A percentile compares a stretch with the other conserved stretches of the same genome.
Evolutionary conservation across 2,888 invertebrate species (phyloP).

Genomic region (Anthrax anthrax): DNA sequence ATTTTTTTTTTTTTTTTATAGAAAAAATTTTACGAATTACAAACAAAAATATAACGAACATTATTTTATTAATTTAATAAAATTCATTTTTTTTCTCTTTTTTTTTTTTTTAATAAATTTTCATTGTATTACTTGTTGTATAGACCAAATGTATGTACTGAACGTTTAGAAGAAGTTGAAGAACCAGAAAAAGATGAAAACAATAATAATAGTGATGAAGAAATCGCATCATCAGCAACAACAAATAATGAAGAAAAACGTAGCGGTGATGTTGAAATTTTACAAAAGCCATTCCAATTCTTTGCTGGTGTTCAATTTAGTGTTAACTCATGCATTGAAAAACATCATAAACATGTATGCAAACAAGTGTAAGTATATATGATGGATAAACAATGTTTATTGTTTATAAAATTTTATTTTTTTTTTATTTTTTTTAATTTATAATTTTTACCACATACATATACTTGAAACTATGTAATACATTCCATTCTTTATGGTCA

Average conservation of each 20-base stretch:
- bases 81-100: no score
- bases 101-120: background rate
- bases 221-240: background rate
- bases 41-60: no score
- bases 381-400: no score
- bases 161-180: constrained; percentile 37
- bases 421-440: no score
- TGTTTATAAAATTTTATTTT: no score
- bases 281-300: constrained; percentile 14
- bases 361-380: constrained; percentile 29
- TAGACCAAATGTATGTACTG: constrained; percentile 49
- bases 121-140: no score
- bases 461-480: no score
- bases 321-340: constrained; percentile 33
- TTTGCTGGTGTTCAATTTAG: constrained; percentile 31
- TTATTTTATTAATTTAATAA: no score
- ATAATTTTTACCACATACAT: no score
- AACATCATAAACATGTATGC: constrained; percentile 32
- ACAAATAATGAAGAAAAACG: constrained; percentile 15
- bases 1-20: background rate
- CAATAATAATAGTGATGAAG: background rate
- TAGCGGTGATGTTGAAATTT: constrained; percentile 5
- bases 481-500: no score
- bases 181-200: constrained; percentile 5
- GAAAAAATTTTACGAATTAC: no score